Conservation (phyloP, 2,888 invertebrate species). For the Leuctra nigra region DNA sequence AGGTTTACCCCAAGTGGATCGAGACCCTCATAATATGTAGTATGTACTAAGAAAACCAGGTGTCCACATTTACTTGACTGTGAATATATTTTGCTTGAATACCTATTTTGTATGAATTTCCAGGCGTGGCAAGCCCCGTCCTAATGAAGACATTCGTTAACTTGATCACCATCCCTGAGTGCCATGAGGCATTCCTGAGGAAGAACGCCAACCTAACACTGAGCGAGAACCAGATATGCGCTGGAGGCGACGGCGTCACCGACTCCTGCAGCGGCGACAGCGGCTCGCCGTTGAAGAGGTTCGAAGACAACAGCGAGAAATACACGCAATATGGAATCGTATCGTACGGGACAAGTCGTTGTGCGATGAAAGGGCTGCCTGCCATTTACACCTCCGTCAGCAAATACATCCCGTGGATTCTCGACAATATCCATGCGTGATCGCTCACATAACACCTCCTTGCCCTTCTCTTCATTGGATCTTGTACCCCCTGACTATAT, state of each 20-base stretch:
- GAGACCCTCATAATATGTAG: no score
- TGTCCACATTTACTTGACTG: no score
- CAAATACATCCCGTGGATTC: constrained; percentile 41
- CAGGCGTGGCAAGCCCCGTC: constrained; percentile 31
- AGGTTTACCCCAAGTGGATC: no score
- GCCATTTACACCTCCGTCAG: constrained; percentile 42
- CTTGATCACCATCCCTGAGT: constrained; percentile 27
- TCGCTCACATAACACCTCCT: no score
- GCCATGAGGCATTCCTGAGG: constrained; percentile 29
- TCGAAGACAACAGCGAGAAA: constrained; percentile 28
- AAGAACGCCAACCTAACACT: constrained; percentile 27
- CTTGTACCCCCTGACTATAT: no score
- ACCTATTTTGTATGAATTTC: no score
- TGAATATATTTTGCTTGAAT: no score
- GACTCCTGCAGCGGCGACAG: constrained; percentile 58
- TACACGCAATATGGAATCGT: constrained; percentile 35
- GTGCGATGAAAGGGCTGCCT: constrained; percentile 39
- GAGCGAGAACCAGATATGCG: constrained; percentile 43
- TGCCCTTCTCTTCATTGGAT: no score
- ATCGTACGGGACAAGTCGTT: constrained; percentile 39
- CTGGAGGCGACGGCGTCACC: constrained; percentile 45
- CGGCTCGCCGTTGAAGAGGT: constrained; percentile 51
- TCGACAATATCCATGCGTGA: constrained; percentile 32
- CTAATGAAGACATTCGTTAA: constrained; percentile 47
- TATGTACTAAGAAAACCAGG: no score